Evolutionary conservation across 2,888 invertebrate species (phyloP).

Genomic region (Drosophila kanekoi): DNA sequence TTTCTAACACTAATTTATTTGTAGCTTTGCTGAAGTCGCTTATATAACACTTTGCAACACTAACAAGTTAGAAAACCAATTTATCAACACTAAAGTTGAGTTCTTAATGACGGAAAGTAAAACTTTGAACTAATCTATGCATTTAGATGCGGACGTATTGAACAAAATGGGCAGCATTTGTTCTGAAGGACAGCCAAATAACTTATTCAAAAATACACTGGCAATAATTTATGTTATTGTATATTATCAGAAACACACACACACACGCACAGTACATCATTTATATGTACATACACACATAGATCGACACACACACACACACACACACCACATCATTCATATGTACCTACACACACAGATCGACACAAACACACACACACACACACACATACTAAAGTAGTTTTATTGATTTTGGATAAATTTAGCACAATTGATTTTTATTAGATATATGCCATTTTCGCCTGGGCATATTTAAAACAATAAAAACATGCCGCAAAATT

Average conservation of each 20-base stretch:
- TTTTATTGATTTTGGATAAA: slow-evolving; percentile 7
- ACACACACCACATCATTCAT: neutral
- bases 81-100: too few relatives aligned
- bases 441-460: neutral
- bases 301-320: slow-evolving; percentile 9
- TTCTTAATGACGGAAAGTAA: too few relatives aligned
- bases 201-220: too few relatives aligned
- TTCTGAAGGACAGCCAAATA: too few relatives aligned
- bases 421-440: slow-evolving; percentile 5
- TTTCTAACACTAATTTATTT: neutral
- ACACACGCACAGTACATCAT: neutral
- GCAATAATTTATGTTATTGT: too few relatives aligned
- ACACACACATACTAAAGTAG: slow-evolving; percentile 2
- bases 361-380: slow-evolving; percentile 8
- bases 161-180: too few relatives aligned
- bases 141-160: too few relatives aligned
- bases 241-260: neutral
- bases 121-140: too few relatives aligned
- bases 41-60: neutral
- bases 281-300: too few relatives aligned
- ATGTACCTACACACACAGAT: neutral
- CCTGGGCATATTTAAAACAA: neutral
- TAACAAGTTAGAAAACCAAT: neutral
- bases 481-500: too few relatives aligned
- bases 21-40: neutral